phyloP scores from a whole-genome alignment of 2,888 invertebrate genomes.

The Ischnus inquisitorius region DNA sequence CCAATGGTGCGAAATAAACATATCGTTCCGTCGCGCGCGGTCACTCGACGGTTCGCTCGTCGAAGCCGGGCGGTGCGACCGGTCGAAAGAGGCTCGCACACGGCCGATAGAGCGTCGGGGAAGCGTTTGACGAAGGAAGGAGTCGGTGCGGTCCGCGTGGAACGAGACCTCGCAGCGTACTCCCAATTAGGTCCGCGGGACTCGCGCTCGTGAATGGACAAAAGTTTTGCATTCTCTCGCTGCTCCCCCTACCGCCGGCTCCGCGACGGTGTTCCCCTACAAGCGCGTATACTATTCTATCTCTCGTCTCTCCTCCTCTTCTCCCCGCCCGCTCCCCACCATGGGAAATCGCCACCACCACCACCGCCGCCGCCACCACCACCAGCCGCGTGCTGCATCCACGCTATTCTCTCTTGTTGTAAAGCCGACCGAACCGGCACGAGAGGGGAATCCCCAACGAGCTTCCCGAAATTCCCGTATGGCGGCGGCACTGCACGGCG shows the following conservation, averaged over 20 bases:
- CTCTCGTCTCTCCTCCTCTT: conserved; percentile 64
- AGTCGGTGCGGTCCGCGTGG: conserved; percentile 72
- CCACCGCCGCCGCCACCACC: conserved; percentile 24
- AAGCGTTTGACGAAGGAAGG: conserved; percentile 10
- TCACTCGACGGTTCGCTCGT: neutral
- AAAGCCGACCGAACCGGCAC: conserved; percentile 46
- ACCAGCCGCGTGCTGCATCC: conserved; percentile 37
- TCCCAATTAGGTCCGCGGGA: conserved; percentile 79
- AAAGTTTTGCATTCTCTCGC: conserved; percentile 81
- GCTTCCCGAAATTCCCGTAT: conserved; percentile 83
- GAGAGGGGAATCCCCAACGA: conserved; percentile 78
- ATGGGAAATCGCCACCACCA: conserved; percentile 26
- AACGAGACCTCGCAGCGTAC: conserved; percentile 78
- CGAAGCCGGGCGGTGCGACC: conserved; percentile 21
- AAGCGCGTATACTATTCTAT: conserved; percentile 60
- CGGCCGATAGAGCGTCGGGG: conserved; percentile 22
- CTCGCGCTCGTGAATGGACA: conserved; percentile 80
- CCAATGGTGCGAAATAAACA: neutral
- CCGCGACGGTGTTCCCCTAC: conserved; percentile 65
- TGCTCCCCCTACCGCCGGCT: conserved; percentile 50
- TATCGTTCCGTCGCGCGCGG: neutral
- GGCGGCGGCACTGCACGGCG: conserved; percentile 83
- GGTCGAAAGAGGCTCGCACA: conserved; percentile 8
- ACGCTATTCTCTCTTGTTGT: conserved; percentile 14
- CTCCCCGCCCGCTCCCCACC: conserved; percentile 63